Evolutionary conservation across 2,797 vertebrate species (phyloP).

Genomic region (Pteropus rufus): DNA sequence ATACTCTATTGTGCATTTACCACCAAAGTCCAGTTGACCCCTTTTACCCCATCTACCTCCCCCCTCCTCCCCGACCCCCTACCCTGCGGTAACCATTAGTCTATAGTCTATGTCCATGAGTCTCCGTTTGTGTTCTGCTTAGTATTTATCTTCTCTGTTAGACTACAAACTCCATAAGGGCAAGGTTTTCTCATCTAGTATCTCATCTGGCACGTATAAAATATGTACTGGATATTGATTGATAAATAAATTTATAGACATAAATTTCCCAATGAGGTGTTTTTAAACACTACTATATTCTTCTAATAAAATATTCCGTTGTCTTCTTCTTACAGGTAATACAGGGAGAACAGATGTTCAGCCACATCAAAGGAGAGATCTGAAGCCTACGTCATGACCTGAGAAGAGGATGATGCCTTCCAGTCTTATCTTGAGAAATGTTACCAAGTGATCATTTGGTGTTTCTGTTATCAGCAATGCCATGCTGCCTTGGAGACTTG

Average conservation of each 20-base stretch:
- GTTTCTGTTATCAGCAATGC: background rate
- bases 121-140: background rate
- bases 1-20: no score
- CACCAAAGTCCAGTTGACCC: no score
- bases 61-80: no score
- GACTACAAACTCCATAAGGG: background rate
- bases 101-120: no score
- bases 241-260: background rate
- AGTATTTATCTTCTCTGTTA: background rate
- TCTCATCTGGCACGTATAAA: background rate
- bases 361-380: background rate
- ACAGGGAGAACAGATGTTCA: background rate
- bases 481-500: background rate
- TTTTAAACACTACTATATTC: background rate
- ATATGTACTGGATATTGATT: background rate
- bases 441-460: background rate
- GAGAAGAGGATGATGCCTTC: background rate
- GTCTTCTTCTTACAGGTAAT: background rate
- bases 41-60: no score
- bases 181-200: background rate
- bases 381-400: background rate
- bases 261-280: background rate
- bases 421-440: background rate
- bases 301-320: background rate
- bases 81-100: no score